A percentile compares a stretch with the other conserved stretches of the same genome.
Evolutionary conservation across 2,888 invertebrate species (phyloP).

Genomic region (Fragum whitleyi): DNA sequence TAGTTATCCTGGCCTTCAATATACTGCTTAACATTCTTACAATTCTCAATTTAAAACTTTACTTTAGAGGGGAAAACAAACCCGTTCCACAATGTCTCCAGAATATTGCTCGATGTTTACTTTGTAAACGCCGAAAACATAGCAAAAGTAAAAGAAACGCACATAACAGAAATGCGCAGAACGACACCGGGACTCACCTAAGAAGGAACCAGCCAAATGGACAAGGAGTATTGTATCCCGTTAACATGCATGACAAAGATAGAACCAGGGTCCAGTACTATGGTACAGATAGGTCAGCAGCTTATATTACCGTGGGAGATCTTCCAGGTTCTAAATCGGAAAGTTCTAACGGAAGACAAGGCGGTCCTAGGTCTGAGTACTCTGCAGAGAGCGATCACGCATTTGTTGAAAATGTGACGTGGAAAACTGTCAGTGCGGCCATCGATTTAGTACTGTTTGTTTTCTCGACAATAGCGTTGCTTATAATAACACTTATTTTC

Average conservation of each 20-base stretch:
- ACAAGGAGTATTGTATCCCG: not conserved
- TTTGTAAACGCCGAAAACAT: not conserved
- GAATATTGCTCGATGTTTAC: not conserved
- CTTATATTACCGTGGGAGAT: not conserved
- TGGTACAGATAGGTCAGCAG: not conserved
- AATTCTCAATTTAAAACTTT: slow-evolving; percentile 2
- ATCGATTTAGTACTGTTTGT: not conserved
- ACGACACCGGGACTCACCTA: not conserved
- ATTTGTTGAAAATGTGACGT: not conserved
- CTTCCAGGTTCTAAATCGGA: not conserved
- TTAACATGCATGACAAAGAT: not conserved
- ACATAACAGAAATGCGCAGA: not conserved
- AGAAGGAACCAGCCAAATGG: not conserved
- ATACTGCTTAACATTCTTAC: not conserved
- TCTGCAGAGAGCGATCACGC: not conserved
- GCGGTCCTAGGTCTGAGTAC: not conserved
- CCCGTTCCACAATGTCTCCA: not conserved
- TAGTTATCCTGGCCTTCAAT: not conserved
- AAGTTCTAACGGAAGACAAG: not conserved
- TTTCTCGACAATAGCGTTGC: not conserved
- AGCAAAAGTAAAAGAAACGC: not conserved
- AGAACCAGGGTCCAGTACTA: not conserved
- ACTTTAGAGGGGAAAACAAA: not conserved
- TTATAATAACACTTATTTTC: not conserved
- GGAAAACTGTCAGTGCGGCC: not conserved